Evolutionary conservation across 1,140 invertebrate genomes (phyloP).

Genomic region (Oryzaephilus surinamensis): DNA sequence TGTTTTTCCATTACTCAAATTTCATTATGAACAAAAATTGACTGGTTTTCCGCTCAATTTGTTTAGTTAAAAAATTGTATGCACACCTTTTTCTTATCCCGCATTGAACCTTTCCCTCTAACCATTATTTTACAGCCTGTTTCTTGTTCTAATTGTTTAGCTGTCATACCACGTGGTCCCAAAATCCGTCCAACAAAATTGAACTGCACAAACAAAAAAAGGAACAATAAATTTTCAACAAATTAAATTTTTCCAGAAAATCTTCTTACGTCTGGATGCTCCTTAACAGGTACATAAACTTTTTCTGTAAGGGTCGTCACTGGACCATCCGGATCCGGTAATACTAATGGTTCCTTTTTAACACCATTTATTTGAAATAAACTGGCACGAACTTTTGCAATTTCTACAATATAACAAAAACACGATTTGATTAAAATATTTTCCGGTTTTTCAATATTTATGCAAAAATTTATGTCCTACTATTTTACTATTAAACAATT

Average conservation of each 20-base stretch:
- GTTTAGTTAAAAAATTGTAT: not conserved
- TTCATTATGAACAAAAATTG: slow-evolving; percentile 2
- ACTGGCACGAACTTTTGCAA: slow-evolving; percentile 91
- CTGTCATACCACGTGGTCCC: slow-evolving; percentile 98
- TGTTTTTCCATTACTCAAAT: no score
- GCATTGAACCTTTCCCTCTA: slow-evolving; percentile 98
- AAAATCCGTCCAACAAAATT: slow-evolving; percentile 99
- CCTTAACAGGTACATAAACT: slow-evolving; percentile 98
- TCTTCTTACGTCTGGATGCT: slow-evolving; percentile 96
- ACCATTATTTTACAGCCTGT: slow-evolving; percentile 99
- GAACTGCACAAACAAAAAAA: slow-evolving; percentile 72
- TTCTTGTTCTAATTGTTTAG: slow-evolving; percentile 98
- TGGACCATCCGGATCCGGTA: slow-evolving; percentile 89
- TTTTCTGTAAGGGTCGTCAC: slow-evolving; percentile 93
- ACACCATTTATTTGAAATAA: slow-evolving; percentile 97
- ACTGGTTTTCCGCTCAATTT: slow-evolving; percentile 2
- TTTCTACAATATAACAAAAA: slow-evolving; percentile 85
- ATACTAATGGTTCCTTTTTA: slow-evolving; percentile 82
- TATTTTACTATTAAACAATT: no score
- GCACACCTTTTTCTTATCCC: slow-evolving; percentile 98
- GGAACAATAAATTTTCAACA: not conserved
- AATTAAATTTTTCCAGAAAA: not conserved
- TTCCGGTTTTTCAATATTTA: no score
- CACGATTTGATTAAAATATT: no score
- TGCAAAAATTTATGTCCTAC: no score